A percentile compares a stretch with the other conserved stretches of the same genome.
phyloP scores from a whole-genome alignment of 2,797 vertebrate species.

The Eulemur rubriventer region DNA sequence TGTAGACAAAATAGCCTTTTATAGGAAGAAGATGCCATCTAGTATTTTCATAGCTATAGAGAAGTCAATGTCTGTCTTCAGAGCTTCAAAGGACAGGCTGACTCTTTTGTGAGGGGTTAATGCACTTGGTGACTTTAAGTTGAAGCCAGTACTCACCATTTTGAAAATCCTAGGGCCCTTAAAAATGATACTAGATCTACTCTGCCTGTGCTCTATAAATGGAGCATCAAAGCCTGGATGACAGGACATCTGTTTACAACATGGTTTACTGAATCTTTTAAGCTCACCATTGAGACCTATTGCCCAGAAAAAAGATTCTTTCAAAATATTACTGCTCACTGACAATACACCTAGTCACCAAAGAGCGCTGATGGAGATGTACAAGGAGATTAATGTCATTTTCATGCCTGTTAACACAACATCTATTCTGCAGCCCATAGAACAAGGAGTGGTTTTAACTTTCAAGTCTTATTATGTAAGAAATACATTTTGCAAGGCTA shows the following conservation, averaged over 20 bases:
- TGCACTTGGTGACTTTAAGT: background rate
- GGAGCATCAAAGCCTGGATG: background rate
- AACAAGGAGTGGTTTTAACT: background rate
- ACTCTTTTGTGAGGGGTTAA: background rate
- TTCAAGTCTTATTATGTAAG: background rate
- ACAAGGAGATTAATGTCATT: background rate
- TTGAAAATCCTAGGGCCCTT: background rate
- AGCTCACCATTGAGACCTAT: background rate
- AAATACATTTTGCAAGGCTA: background rate
- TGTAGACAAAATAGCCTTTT: background rate
- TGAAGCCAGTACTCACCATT: background rate
- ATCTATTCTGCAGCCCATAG: background rate
- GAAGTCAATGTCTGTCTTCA: background rate
- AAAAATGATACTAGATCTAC: background rate
- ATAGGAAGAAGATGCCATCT: background rate
- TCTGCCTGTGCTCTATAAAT: background rate
- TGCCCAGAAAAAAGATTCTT: background rate
- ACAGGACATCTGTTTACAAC: background rate
- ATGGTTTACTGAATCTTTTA: background rate
- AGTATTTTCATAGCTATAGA: background rate
- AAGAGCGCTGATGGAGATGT: background rate
- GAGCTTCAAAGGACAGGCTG: background rate
- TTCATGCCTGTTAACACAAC: background rate
- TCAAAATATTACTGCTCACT: background rate
- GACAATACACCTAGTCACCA: background rate